Percentiles rank a stretch among this genome's conserved stretches.
Conservation (phyloP, 2,888 invertebrate genomes). For the Acrobasis consociella region DNA sequence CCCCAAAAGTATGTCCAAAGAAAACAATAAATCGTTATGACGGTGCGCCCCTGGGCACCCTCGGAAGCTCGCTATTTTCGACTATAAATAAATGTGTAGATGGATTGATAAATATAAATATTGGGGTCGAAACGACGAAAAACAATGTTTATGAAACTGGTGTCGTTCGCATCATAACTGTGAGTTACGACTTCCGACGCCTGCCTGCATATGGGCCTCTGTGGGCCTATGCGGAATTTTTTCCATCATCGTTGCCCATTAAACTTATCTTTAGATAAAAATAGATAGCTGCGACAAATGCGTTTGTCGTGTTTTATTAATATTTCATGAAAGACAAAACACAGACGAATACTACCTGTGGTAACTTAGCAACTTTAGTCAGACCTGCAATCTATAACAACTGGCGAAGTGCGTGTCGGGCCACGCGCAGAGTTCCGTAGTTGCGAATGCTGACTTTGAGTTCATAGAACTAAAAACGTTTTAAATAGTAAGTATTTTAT, state of each 20-base stretch:
- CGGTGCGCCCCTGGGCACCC: conserved; percentile 73
- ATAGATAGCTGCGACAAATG: conserved; percentile 45
- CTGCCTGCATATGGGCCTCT: conserved; percentile 67
- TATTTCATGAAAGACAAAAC: conserved; percentile 1
- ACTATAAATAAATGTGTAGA: conserved; percentile 83
- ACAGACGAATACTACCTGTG: not conserved
- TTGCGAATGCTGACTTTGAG: too few relatives aligned
- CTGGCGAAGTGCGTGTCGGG: too few relatives aligned
- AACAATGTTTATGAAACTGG: conserved; percentile 83
- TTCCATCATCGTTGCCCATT: conserved; percentile 41
- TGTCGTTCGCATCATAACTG: conserved; percentile 82
- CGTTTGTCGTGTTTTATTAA: conserved; percentile 2
- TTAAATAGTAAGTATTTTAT: too few relatives aligned
- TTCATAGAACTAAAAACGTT: too few relatives aligned
- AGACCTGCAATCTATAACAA: too few relatives aligned
- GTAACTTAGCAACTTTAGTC: not conserved
- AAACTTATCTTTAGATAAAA: conserved; percentile 49
- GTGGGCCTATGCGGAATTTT: conserved; percentile 68
- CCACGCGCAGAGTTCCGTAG: too few relatives aligned
- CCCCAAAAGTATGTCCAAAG: conserved; percentile 71
- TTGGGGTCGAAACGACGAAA: conserved; percentile 82
- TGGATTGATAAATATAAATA: conserved; percentile 83
- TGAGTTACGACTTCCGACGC: conserved; percentile 82
- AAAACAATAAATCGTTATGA: conserved; percentile 82
- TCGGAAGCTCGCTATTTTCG: conserved; percentile 78